Base-by-base conservation (phyloP, 2,888 invertebrate species). In the Achlya flavicornis region DNA sequence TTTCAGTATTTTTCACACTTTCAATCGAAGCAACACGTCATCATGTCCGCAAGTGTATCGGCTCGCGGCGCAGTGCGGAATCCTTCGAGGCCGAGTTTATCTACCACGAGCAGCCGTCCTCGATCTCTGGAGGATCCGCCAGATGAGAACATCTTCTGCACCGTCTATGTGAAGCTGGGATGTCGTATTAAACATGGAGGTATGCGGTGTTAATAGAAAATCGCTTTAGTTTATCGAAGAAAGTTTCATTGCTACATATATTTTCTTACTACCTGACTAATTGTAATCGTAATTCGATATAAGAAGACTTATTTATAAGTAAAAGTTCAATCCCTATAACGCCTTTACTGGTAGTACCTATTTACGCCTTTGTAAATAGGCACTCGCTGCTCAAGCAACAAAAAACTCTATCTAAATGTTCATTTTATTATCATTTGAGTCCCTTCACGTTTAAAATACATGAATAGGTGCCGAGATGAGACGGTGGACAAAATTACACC, bases 401-500 rank as follows among this genome's bases (percentile, higher is more conserved):
- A 35, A 35, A 35, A 7, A 5, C 53, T 53, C 53, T 19, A 60
- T 41, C 41, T 41, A 72, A 71, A 69, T 60, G 62, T 64, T 70
- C 68, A 26, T n/a, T 26, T 60, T 41, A 60, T 41, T 41, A 41
- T 19, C 41, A 60, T 26, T 19, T 16, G 12, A 60, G 60, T 43
- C 60, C 57, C 66, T 41, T 67, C 67, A 72, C 73, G 73, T 75
- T 57, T 65, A 48, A 53, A 53, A 66, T 69, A 66, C 38, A 59
- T 59, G 59, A 43, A 60, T 60, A 60, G 60, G 60, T 60, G 3
- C 53, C 53, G 60, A 60, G 41, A 73, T 75, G 74, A 72, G 72
- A 75, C 72, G 73, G 60, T 77, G 73, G 72, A 77, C 77, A 70
- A 77, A 80, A 81, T 82, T 84, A 84, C 77, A 77, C 72, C 75